A percentile compares a stretch with the other conserved stretches of the same genome.
Evolutionary conservation across 1,140 invertebrate species (phyloP).

Genomic region (Philopotamus ludificatus): DNA sequence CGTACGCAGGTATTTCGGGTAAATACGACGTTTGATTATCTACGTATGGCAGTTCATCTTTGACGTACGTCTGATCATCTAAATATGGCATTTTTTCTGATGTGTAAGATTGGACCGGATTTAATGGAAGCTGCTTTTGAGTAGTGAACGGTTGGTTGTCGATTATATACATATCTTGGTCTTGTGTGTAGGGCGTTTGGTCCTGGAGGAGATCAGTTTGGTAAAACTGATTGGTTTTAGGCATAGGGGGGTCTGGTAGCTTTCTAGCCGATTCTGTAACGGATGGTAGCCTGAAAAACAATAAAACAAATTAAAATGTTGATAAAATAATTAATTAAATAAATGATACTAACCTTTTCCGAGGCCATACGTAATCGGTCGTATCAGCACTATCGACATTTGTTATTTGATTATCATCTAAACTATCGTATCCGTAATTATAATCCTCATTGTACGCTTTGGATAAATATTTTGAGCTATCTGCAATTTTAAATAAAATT

Average conservation of each 20-base stretch:
- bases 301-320: constrained; percentile 3
- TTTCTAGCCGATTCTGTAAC: constrained; percentile 37
- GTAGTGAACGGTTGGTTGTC: not conserved
- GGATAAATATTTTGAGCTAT: constrained; percentile 36
- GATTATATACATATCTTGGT: not conserved
- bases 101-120: constrained; percentile 3
- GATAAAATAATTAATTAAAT: not conserved
- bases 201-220: constrained; percentile 23
- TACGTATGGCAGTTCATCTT: constrained; percentile 21
- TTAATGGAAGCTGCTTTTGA: constrained; percentile 10
- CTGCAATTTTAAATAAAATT: constrained; percentile 24
- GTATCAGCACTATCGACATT: constrained; percentile 30
- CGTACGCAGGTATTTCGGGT: not conserved
- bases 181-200: not conserved
- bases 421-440: constrained; percentile 68
- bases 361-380: constrained; percentile 31
- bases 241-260: constrained; percentile 31
- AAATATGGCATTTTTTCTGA: constrained; percentile 18
- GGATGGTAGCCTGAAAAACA: constrained; percentile 36
- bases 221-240: constrained; percentile 29
- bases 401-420: constrained; percentile 45
- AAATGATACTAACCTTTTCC: constrained; percentile 34
- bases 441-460: constrained; percentile 68
- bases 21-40: constrained; percentile 7
- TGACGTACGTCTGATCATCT: constrained; percentile 18